Conservation (phyloP, 2,797 vertebrate genomes). For the Tragopan temminckii region DNA sequence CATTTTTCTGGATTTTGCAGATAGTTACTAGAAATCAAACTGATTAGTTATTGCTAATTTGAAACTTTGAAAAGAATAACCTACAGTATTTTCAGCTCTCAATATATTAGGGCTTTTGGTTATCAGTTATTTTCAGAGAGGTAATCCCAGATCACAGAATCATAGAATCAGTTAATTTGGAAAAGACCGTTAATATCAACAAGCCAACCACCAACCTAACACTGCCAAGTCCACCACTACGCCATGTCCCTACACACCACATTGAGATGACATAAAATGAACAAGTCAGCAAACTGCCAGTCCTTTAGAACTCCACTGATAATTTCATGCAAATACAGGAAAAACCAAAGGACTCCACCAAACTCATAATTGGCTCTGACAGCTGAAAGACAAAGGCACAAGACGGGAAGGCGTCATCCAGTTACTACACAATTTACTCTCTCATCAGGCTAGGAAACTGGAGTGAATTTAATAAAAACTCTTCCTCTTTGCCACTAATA, state of each 20-base stretch:
- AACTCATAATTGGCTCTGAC: constrained; percentile 24
- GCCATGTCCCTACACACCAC: too few species aligned
- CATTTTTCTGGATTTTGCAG: constrained; percentile 35
- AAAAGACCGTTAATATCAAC: neutral
- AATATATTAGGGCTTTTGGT: neutral
- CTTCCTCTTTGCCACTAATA: neutral
- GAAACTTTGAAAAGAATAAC: constrained; percentile 19
- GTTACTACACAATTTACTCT: neutral
- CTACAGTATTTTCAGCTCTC: neutral
- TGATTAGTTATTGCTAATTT: constrained; percentile 7
- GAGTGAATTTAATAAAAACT: neutral
- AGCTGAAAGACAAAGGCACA: neutral
- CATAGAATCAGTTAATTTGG: neutral
- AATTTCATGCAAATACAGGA: constrained; percentile 21
- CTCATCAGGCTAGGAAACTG: neutral
- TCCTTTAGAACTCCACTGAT: neutral
- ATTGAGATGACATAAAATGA: neutral
- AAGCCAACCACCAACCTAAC: neutral
- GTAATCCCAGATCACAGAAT: neutral
- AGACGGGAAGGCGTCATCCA: constrained; percentile 4
- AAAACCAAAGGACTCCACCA: constrained; percentile 20
- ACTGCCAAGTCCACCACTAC: neutral
- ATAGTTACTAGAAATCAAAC: constrained; percentile 32
- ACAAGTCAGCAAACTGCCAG: constrained; percentile 1
- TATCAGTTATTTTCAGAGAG: constrained; percentile 16